Evolutionary conservation across 2,888 invertebrate genomes (phyloP), one percentile per base, ranked within the genome.

Genomic region (Sphaerolaimus hirsutus): DNA sequence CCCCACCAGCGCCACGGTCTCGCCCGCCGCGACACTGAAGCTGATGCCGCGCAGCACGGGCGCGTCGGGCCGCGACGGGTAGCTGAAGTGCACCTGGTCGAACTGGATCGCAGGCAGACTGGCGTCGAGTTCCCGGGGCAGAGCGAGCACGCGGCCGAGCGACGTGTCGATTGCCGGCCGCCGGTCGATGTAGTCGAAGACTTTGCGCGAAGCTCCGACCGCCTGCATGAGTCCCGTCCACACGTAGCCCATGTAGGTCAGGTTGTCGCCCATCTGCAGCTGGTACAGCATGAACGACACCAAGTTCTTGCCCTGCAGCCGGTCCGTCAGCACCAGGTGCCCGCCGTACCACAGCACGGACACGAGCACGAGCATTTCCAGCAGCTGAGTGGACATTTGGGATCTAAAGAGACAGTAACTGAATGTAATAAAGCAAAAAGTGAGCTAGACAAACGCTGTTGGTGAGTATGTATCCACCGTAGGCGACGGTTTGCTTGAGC

Each of bases 1-100:
- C 0, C 68, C 68, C 2, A 68, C 68, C 32, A 68, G 54, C 17
- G 68, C 68, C 27, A 67, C 63, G 10, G 65, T 62, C 51, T 67
- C 64, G 2, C 68, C 68, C 5, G 66, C 61, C 2, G 56, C 49
- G 21, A 68, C 63, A 2, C 48, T 49, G 51, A 68, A 64, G 17
- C 55, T 55, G 7, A 68, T 51, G 45, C 62, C n/a, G n/a, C n/a
- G n/a, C n/a, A n/a, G n/a, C n/a, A n/a, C n/a, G n/a, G n/a, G n/a
- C n/a, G n/a, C n/a, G n/a, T n/a, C n/a, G n/a, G n/a, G n/a, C n/a
- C n/a, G n/a, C n/a, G n/a, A n/a, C n/a, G n/a, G n/a, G n/a, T n/a
- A n/a, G n/a, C n/a, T n/a, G n/a, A n/a, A n/a, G n/a, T n/a, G n/a
- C n/a, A n/a, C n/a, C n/a, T n/a, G n/a, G n/a, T n/a, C n/a, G n/a